Evolutionary conservation across 37 sponge, comb jelly and placozoan species (phyloP), one percentile per base, ranked within the genome.

Genomic region (Axinella damicornis): DNA sequence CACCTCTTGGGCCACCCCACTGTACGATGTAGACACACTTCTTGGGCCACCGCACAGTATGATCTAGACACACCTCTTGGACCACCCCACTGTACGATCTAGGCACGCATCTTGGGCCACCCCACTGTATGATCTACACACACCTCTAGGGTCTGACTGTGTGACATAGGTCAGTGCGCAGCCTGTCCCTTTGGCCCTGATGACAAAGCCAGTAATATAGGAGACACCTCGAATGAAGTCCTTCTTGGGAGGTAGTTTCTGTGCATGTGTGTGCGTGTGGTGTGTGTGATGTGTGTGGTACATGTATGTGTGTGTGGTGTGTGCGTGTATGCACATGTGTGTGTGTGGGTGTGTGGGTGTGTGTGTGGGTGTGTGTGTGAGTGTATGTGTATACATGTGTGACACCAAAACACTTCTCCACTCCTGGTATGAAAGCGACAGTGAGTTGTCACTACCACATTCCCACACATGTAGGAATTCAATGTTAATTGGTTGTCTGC

Each of bases 151-250:
- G 66, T 90, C 91, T 34, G 91, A 79, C 30, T 90, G 91, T 33
- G 91, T 85, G 34, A 90, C 33, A 55, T 90, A 90, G 2, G 54
- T 73, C 64, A 85, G 5, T 13, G 0, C 28, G 54, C 83, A 57
- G 2, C 86, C 92, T 24, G 19, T 57, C 21, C 41, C 71, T 35
- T 21, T 59, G 40, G 58, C 40, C 58, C 78, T 74, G 15, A 86
- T 37, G 36, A 82, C 27, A 37, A 77, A 76, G 34, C 94, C 91
- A 33, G 94, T 90, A 16, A 94, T 46, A 79, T 77, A 85, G 15
- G 90, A 84, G 40, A 89, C 31, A 36, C 73, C 89, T 73, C 94
- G 40, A 38, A 93, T 77, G 63, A 86, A 93, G 11, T 89, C 58
- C 77, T 76, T 89, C 73, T 65, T 84, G 6, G 67, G 83, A 32